phyloP scores from a whole-genome alignment of 2,797 vertebrate species.

The Apodemus agrarius region DNA sequence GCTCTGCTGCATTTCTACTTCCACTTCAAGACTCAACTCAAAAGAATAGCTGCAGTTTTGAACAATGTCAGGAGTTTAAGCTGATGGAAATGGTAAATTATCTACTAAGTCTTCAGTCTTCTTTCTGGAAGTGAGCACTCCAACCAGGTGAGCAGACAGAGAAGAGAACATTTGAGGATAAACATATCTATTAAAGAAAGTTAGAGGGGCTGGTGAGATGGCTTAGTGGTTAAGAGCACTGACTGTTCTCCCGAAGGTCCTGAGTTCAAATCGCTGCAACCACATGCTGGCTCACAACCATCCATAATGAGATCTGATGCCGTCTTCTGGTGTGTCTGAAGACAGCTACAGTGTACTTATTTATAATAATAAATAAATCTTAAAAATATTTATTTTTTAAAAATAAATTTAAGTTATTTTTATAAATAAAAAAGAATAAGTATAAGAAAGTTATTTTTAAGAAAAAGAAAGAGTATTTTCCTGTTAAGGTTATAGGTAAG shows the following conservation, averaged over 20 bases:
- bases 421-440: no score
- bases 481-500: conserved; percentile 41
- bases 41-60: neutral
- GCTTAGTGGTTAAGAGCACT: no score
- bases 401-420: no score
- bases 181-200: neutral
- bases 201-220: neutral
- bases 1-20: neutral
- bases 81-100: neutral
- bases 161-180: conserved; percentile 4
- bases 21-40: neutral
- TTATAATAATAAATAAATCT: no score
- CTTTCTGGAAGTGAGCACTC: neutral
- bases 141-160: neutral
- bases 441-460: no score
- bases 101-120: neutral
- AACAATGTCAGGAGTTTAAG: neutral
- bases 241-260: no score
- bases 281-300: no score
- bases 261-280: no score
- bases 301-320: no score
- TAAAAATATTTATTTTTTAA: no score
- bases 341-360: no score
- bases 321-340: no score
- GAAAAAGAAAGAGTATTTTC: conserved; percentile 20